These are phyloP conservation scores for Pedetes capensis DNA, from an alignment of 2,113 vertebrate species.

Conservation along the genomic window DNA sequence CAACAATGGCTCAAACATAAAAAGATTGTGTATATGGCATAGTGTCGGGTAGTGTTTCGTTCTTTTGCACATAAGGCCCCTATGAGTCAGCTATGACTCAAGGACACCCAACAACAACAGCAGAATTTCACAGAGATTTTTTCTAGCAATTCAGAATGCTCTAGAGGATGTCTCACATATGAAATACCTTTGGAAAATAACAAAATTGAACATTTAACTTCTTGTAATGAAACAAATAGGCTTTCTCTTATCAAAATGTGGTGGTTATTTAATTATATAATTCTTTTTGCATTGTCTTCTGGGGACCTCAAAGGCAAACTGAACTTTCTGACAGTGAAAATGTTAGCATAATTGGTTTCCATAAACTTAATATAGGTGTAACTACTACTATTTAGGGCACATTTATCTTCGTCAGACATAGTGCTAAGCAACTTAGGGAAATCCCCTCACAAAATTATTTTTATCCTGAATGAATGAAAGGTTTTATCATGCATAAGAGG, in stretches of 20 bases:
- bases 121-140: too few relatives aligned
- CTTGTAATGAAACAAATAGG: neutral
- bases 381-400: neutral
- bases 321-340: neutral
- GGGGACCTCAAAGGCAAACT: neutral
- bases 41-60: too few relatives aligned
- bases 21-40: too few relatives aligned
- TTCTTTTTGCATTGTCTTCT: neutral
- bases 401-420: neutral
- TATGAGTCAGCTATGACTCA: too few relatives aligned
- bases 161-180: neutral
- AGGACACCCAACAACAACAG: too few relatives aligned
- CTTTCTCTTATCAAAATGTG: neutral
- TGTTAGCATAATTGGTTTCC: neutral
- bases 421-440: neutral
- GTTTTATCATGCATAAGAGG: neutral
- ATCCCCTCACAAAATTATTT: neutral
- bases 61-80: too few relatives aligned
- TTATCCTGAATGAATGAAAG: neutral
- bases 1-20: too few relatives aligned
- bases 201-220: neutral
- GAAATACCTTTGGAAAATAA: neutral
- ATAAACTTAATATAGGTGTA: neutral
- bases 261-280: neutral
- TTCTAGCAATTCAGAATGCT: neutral